phyloP scores from a whole-genome alignment of 2,888 invertebrate species.

The Troilus luridus region DNA sequence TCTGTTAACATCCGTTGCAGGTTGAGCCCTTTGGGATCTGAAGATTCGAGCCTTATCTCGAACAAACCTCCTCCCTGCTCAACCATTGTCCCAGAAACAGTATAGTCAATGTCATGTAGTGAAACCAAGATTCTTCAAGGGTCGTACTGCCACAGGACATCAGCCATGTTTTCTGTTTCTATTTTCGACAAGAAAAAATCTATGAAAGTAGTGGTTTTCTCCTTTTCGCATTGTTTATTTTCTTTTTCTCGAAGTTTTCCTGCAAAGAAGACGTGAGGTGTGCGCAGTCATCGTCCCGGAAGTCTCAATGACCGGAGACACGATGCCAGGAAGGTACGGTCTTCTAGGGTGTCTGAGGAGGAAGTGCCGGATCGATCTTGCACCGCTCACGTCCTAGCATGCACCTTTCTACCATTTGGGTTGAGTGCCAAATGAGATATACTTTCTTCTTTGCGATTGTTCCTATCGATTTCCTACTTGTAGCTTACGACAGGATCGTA shows the following conservation, averaged over 20 bases:
- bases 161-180: background rate
- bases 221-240: background rate
- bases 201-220: conserved; percentile 18
- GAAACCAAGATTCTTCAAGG: too few species aligned
- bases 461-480: background rate
- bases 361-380: background rate
- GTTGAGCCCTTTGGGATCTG: too few species aligned
- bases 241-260: background rate
- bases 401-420: background rate
- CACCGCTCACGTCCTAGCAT: background rate
- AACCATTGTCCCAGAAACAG: too few species aligned
- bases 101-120: too few species aligned
- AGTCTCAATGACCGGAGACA: background rate
- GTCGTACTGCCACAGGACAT: background rate
- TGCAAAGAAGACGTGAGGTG: background rate
- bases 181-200: background rate
- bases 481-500: too few species aligned
- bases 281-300: background rate
- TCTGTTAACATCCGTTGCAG: too few species aligned
- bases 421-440: background rate
- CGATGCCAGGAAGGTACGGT: conserved; percentile 2
- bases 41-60: too few species aligned
- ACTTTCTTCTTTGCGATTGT: background rate
- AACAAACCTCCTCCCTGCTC: too few species aligned
- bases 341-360: background rate